Percentiles rank a stretch among this genome's conserved stretches.
These are phyloP conservation scores for Theocolax elegans DNA, from an alignment of 1,140 invertebrate species.

Conservation along the genomic window DNA sequence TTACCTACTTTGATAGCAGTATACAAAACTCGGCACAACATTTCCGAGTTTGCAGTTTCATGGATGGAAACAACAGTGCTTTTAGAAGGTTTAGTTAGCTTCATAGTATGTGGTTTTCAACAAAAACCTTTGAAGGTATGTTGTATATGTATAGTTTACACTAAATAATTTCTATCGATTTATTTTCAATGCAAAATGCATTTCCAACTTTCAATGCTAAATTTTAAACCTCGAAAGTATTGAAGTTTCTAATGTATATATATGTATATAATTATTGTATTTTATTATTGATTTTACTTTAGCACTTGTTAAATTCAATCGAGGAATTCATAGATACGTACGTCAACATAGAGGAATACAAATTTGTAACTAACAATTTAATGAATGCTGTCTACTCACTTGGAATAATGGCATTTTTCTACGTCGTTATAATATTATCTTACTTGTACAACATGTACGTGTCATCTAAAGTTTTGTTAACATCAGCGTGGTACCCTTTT, in stretches of 20 bases:
- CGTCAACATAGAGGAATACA: not conserved
- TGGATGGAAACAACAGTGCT: not conserved
- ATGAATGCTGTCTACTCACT: not conserved
- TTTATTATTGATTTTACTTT: too few species aligned
- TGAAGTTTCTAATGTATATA: too few species aligned
- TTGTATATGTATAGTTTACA: too few species aligned
- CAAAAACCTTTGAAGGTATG: not conserved
- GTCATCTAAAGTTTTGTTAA: not conserved
- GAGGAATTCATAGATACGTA: too few species aligned
- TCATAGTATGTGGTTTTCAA: not conserved
- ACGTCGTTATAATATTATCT: not conserved
- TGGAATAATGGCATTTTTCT: not conserved
- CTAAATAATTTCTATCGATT: too few species aligned
- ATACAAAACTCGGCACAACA: not conserved
- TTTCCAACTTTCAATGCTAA: too few species aligned
- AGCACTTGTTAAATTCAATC: too few species aligned
- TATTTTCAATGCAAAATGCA: too few species aligned
- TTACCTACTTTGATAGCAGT: not conserved
- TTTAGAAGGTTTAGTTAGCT: not conserved
- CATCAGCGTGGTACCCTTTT: not conserved
- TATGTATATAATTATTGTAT: too few species aligned
- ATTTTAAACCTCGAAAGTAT: too few species aligned
- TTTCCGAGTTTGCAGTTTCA: not conserved
- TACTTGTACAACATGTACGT: not conserved
- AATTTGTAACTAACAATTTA: not conserved